Conservation (phyloP, 2,888 invertebrate species). For the Amphipyra berbera region DNA sequence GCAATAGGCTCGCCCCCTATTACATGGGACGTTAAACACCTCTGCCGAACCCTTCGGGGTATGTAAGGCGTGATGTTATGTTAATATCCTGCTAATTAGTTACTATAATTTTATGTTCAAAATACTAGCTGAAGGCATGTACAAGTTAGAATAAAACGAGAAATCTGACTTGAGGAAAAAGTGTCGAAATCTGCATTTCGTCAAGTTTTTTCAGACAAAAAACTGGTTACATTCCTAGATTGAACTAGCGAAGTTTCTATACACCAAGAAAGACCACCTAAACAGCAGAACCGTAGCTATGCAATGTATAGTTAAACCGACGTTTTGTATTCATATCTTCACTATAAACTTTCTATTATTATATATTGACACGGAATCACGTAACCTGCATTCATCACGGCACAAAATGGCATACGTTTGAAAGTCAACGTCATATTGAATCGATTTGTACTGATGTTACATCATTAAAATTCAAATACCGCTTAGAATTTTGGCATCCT, state of each 20-base stretch:
- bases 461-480: conserved; percentile 28
- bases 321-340: conserved; percentile 48
- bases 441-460: conserved; percentile 26
- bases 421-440: conserved; percentile 34
- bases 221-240: conserved; percentile 41
- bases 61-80: not conserved
- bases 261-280: conserved; percentile 13
- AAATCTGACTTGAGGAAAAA: no score
- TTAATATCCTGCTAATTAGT: conserved; percentile 30
- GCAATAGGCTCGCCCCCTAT: no score
- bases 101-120: conserved; percentile 30
- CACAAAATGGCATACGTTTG: conserved; percentile 42
- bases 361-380: conserved; percentile 51
- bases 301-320: conserved; percentile 24
- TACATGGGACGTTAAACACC: no score
- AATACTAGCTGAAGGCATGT: conserved; percentile 8
- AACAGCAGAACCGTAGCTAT: conserved; percentile 27
- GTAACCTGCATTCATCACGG: conserved; percentile 36
- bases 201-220: not conserved
- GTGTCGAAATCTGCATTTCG: no score
- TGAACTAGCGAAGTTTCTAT: conserved; percentile 9
- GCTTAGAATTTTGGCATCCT: conserved; percentile 3
- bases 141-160: no score
- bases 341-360: conserved; percentile 48
- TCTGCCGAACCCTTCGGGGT: no score